Conservation (phyloP, 2,888 invertebrate species). For the Dynastes hyllus region DNA sequence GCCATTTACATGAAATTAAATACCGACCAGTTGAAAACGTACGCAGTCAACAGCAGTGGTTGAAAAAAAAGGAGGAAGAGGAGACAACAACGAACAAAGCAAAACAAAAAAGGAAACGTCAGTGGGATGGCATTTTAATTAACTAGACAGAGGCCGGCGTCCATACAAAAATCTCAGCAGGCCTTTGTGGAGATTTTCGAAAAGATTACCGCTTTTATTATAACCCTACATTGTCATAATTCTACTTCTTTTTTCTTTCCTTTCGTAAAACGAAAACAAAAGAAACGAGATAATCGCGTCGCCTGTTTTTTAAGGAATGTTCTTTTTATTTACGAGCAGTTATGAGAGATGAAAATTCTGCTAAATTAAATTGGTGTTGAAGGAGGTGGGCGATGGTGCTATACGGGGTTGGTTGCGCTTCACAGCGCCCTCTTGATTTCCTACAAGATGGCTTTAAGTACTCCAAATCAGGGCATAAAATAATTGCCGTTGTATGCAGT, state of each 20-base stretch:
- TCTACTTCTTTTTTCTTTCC: conserved; percentile 21
- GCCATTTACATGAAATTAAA: conserved; percentile 57
- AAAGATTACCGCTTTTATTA: conserved; percentile 49
- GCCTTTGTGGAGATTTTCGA: conserved; percentile 48
- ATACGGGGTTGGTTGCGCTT: conserved; percentile 19
- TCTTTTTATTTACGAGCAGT: conserved; percentile 38
- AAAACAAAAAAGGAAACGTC: conserved; percentile 52
- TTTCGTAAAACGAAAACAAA: conserved; percentile 35
- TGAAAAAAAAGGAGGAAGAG: conserved; percentile 17
- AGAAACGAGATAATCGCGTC: conserved; percentile 34
- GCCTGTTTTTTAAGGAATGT: conserved; percentile 27
- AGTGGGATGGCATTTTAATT: conserved; percentile 60
- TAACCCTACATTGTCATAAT: conserved; percentile 44
- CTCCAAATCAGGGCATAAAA: conserved; percentile 67
- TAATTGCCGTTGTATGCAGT: conserved; percentile 67
- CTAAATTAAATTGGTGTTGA: conserved; percentile 38
- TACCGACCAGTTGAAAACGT: conserved; percentile 49
- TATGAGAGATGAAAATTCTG: conserved; percentile 42
- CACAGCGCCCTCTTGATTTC: conserved; percentile 14
- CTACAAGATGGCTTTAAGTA: conserved; percentile 49
- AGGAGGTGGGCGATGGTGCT: neutral
- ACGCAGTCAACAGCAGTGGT: conserved; percentile 8
- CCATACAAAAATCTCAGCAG: conserved; percentile 48
- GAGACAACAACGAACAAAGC: conserved; percentile 30
- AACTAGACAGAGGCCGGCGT: conserved; percentile 49